Percentiles rank a stretch among this genome's conserved stretches.
phyloP scores from a whole-genome alignment of 2,113 vertebrate genomes.

The Heteronetta atricapilla region DNA sequence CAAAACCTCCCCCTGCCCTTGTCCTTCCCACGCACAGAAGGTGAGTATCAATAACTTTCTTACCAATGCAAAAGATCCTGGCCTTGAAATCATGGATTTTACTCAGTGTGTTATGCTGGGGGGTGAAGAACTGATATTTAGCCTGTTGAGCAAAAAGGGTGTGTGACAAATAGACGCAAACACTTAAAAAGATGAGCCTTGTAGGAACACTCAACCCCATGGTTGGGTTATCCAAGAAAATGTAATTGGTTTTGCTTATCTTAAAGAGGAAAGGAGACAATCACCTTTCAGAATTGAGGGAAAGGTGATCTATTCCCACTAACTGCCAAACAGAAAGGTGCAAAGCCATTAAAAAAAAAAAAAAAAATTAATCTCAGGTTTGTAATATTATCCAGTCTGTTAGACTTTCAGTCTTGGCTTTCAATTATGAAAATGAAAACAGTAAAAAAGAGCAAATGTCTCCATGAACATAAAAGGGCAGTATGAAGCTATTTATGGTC shows the following conservation, averaged over 20 bases:
- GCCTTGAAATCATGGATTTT: neutral
- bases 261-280: neutral
- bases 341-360: neutral
- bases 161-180: neutral
- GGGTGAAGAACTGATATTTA: neutral
- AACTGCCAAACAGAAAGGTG: neutral
- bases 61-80: neutral
- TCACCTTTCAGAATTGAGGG: neutral
- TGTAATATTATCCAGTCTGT: neutral
- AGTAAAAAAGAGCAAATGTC: neutral
- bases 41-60: neutral
- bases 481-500: neutral
- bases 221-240: neutral
- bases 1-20: neutral
- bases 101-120: neutral
- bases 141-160: neutral
- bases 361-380: neutral
- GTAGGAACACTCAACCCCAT: neutral
- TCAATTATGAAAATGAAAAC: neutral
- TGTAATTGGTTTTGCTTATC: conserved; percentile 16
- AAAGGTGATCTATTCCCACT: neutral
- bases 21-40: neutral
- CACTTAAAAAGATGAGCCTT: neutral
- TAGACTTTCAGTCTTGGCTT: conserved; percentile 5
- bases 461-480: neutral